Percentiles rank a stretch among this genome's conserved stretches.
phyloP scores from a whole-genome alignment of 1,140 invertebrate species.

The Drosophila micromelanica region DNA sequence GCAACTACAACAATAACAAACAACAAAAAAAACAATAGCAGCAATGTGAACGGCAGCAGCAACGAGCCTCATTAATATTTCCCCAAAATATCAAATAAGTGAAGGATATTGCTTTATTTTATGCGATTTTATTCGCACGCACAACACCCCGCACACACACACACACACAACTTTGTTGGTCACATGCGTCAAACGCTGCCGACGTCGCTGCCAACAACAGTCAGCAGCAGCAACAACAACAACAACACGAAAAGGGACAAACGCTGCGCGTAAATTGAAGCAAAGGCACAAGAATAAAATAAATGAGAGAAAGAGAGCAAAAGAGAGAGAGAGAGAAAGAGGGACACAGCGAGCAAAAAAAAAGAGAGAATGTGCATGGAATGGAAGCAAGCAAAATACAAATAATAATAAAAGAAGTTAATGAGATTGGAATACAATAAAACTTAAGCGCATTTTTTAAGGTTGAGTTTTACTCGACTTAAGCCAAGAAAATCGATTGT shows the following conservation, averaged over 20 bases:
- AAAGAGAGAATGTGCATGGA: background rate
- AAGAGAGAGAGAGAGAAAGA: background rate
- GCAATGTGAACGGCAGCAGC: constrained; percentile 3
- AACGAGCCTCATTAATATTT: constrained; percentile 63
- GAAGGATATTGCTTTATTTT: constrained; percentile 78
- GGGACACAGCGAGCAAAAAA: background rate
- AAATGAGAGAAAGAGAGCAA: background rate
- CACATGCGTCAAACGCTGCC: constrained; percentile 44
- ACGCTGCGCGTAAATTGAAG: background rate
- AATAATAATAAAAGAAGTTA: constrained; percentile 81
- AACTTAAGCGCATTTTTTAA: constrained; percentile 75
- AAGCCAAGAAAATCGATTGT: constrained; percentile 71
- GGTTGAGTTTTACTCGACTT: constrained; percentile 64
- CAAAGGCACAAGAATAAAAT: constrained; percentile 5
- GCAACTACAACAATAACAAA: background rate
- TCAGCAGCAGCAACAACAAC: constrained; percentile 7
- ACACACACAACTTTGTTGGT: constrained; percentile 9
- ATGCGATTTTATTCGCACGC: constrained; percentile 66
- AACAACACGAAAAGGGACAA: background rate
- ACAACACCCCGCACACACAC: constrained; percentile 11
- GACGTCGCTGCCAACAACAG: constrained; percentile 28
- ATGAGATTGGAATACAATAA: constrained; percentile 81
- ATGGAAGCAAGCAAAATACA: constrained; percentile 50
- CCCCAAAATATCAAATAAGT: constrained; percentile 72
- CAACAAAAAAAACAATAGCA: background rate